Conservation (phyloP, 2,888 invertebrate species). For the Ichneumon xanthorius region DNA sequence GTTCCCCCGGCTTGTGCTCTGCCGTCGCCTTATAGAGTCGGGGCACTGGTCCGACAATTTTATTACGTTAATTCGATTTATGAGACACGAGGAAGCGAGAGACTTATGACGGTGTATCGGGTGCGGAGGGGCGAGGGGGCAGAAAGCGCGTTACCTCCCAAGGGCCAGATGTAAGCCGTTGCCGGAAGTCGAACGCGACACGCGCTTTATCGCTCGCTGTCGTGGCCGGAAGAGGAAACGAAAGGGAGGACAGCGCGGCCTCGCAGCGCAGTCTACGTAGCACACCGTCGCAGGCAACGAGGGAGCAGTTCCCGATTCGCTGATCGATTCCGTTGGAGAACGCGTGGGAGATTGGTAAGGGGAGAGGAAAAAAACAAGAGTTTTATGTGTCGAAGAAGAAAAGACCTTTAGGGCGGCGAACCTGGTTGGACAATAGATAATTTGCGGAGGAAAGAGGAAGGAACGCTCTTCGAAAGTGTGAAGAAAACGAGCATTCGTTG, state of each 20-base stretch:
- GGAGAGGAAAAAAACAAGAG: not conserved
- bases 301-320: slow-evolving; percentile 2
- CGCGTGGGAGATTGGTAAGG: slow-evolving; percentile 2
- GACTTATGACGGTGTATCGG: not conserved
- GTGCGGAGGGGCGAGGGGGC: not conserved
- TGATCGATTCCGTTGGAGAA: slow-evolving; percentile 32
- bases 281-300: slow-evolving; percentile 8
- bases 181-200: slow-evolving; percentile 36
- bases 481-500: not conserved
- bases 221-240: slow-evolving; percentile 11
- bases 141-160: slow-evolving; percentile 14
- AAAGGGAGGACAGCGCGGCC: slow-evolving; percentile 1
- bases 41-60: slow-evolving; percentile 68
- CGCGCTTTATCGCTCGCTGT: slow-evolving; percentile 36
- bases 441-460: not conserved
- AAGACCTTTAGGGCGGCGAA: not conserved
- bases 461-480: not conserved
- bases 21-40: not conserved
- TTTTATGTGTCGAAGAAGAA: slow-evolving; percentile 15
- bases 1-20: not conserved
- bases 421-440: not conserved
- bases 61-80: slow-evolving; percentile 76
- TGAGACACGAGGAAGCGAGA: slow-evolving; percentile 24
- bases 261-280: not conserved
- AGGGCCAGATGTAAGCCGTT: slow-evolving; percentile 36